Conservation (phyloP, 2,888 invertebrate genomes). For the Nasonovia ribisnigri region DNA sequence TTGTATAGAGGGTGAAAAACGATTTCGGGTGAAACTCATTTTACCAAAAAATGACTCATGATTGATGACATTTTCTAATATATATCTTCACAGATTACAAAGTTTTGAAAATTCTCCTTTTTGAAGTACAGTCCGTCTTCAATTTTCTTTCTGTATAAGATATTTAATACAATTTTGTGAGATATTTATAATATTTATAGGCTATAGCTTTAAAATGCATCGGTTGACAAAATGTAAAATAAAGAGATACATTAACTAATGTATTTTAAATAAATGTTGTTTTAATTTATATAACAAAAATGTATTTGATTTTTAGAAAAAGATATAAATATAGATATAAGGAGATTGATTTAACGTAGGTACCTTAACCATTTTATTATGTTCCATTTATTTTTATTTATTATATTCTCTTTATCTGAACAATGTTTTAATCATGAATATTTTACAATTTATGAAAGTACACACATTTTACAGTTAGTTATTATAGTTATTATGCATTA, state of each 20-base stretch:
- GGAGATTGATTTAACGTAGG: too few species aligned
- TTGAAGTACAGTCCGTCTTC: background rate
- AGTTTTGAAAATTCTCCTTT: background rate
- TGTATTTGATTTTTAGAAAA: background rate
- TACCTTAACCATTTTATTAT: too few species aligned
- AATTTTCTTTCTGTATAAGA: background rate
- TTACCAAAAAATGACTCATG: too few species aligned
- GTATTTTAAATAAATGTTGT: background rate
- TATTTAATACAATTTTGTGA: background rate
- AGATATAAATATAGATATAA: background rate
- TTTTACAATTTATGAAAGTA: background rate
- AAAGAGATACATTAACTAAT: background rate
- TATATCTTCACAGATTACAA: too few species aligned
- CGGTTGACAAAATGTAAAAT: background rate
- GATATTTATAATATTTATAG: too few species aligned
- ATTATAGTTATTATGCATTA: background rate
- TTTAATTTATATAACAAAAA: background rate
- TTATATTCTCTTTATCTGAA: too few species aligned
- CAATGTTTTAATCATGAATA: too few species aligned
- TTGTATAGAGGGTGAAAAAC: too few species aligned
- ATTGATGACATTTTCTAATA: too few species aligned
- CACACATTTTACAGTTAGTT: background rate
- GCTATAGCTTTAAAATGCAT: background rate
- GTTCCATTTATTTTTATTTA: too few species aligned
- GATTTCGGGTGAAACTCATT: too few species aligned